Evolutionary conservation across 1,140 invertebrate genomes (phyloP).

Genomic region (Papilio polyxenes): DNA sequence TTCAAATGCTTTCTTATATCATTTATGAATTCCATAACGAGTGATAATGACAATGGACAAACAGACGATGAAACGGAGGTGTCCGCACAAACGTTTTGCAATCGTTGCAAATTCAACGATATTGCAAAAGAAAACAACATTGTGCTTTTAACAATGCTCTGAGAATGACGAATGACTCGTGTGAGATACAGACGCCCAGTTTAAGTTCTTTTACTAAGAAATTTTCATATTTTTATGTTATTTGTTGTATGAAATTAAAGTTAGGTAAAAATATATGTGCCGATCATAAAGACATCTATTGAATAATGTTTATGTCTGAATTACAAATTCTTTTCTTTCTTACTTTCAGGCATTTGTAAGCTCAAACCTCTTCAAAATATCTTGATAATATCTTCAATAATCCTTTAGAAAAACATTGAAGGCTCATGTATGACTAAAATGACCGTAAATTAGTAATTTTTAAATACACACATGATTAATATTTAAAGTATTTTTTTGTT

Average conservation of each 20-base stretch:
- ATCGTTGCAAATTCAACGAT: constrained; percentile 64
- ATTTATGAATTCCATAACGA: constrained; percentile 54
- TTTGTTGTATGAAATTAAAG: background rate
- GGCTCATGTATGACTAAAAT: no score
- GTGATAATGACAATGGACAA: constrained; percentile 62
- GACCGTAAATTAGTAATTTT: background rate
- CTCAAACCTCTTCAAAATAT: no score
- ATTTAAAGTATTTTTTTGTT: background rate
- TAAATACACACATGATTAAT: no score
- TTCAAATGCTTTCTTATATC: constrained; percentile 21
- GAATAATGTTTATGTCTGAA: background rate
- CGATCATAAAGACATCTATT: background rate
- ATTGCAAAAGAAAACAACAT: constrained; percentile 72
- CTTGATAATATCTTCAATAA: no score
- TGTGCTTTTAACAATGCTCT: constrained; percentile 61
- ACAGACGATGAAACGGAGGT: constrained; percentile 60
- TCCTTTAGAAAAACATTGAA: no score
- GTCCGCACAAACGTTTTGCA: constrained; percentile 61
- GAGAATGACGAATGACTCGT: constrained; percentile 56
- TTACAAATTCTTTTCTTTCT: background rate
- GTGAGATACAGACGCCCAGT: constrained; percentile 49
- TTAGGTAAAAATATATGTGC: background rate
- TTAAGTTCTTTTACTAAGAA: background rate
- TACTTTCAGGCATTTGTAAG: no score
- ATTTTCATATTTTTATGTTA: background rate